Evolutionary conservation across 2,888 invertebrate genomes (phyloP), one percentile per base, ranked within the genome.

Genomic region (Acanthosepion esculentum): DNA sequence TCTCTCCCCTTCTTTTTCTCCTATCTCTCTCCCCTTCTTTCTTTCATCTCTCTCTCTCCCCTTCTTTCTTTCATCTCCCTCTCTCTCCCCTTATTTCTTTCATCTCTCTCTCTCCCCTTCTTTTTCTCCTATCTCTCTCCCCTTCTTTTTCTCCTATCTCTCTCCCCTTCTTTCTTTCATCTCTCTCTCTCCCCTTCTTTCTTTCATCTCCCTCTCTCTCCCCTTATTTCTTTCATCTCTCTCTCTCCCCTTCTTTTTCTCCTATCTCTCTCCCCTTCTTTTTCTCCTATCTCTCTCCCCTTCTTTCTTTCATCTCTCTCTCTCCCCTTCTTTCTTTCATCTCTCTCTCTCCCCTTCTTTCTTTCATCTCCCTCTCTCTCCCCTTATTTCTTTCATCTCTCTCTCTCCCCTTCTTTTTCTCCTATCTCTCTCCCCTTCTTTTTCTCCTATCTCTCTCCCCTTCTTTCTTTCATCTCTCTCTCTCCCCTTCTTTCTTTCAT

Each of bases 281-380:
- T 29, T 4, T 29, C 7, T 10, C 29, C 1, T 29, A 8, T 12
- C 10, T 26, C 29, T 78, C 64, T 2, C 29, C 29, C 41, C 15
- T 15, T 1, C 1, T 8, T 78, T 29, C 8, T 78, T 8, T 29
- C 8, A 10, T 10, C 29, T 78, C 0, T 29, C 7, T 6, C 29
- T 78, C 8, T 29, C 10, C 10, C 12, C 8, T 0, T 26, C 10
- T 1, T 29, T 78, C 6, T 2, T 10, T 29, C 12, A 6, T 7
- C 10, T 26, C 12, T 7, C 29, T 0, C 10, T 29, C 7, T 78
- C 0, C 4, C 5, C 0, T 12, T 6, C 29, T n/a, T n/a, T n/a
- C n/a, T 23, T 0, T 91, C 5, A 10, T 1, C 29, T 8, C 29
- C 0, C 26, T 29, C 29, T 12, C 12, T 5, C 7, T 10, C n/a